Conservation (phyloP, 2,113 vertebrate genomes). For the Calyptomena viridis region DNA sequence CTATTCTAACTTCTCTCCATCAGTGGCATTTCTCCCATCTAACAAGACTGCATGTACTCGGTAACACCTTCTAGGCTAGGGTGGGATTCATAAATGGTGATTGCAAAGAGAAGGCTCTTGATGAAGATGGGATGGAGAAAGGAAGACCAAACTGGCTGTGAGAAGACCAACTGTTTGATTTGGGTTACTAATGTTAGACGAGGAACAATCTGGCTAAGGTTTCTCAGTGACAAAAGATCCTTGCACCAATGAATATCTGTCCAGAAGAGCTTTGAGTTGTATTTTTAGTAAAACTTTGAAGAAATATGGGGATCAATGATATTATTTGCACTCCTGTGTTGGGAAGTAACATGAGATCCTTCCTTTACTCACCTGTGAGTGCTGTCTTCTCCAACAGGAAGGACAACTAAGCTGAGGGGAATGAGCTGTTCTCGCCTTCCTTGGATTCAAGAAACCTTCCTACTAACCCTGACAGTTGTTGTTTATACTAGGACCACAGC, state of each 20-base stretch:
- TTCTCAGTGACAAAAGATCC: neutral
- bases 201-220: neutral
- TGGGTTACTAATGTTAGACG: neutral
- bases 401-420: neutral
- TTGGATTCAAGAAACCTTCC: neutral
- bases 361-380: neutral
- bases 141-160: neutral
- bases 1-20: neutral
- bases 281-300: neutral
- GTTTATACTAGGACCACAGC: neutral
- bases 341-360: neutral
- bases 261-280: neutral
- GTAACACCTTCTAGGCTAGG: neutral
- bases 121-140: neutral
- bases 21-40: neutral
- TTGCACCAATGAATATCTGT: neutral
- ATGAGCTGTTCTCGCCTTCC: neutral
- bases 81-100: neutral
- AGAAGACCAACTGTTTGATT: neutral
- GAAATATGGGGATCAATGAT: neutral
- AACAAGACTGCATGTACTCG: too few relatives aligned
- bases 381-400: neutral
- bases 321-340: neutral
- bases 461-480: neutral
- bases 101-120: neutral